Percentiles rank a stretch among this genome's conserved stretches.
Conservation (phyloP, 2,888 invertebrate genomes). For the Escarpia spicata region DNA sequence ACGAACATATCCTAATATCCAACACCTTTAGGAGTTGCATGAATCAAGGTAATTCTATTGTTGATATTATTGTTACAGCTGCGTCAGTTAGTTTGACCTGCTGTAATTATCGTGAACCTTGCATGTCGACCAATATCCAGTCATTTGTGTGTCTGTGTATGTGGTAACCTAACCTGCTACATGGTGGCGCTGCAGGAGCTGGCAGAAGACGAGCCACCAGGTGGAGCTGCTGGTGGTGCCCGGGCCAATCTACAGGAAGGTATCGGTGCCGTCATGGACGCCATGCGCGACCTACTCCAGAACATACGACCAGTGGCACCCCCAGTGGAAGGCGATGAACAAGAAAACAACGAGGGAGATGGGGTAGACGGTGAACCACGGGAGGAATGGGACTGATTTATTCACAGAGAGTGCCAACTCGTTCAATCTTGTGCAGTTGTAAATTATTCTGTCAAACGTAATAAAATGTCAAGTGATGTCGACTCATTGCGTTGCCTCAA, state of each 20-base stretch:
- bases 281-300: conserved; percentile 77
- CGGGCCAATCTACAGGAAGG: conserved; percentile 72
- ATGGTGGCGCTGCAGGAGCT: conserved; percentile 33
- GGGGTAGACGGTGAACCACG: background rate
- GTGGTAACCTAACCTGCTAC: background rate
- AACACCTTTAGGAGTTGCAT: background rate
- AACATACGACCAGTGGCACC: conserved; percentile 74
- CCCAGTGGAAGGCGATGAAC: conserved; percentile 57
- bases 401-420: background rate
- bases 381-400: conserved; percentile 1
- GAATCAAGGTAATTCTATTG: background rate
- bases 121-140: no score
- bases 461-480: background rate
- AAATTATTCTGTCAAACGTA: background rate
- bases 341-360: background rate
- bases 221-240: conserved; percentile 49
- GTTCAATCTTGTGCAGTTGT: background rate
- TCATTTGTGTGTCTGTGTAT: background rate
- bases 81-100: no score
- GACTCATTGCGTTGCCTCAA: background rate
- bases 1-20: background rate
- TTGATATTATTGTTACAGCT: no score
- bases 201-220: conserved; percentile 42
- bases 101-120: no score
- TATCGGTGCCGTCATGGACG: conserved; percentile 76